Percentiles rank a stretch among this genome's conserved stretches.
Evolutionary conservation across 2,888 invertebrate genomes (phyloP).

Genomic region (Euclidia mi): DNA sequence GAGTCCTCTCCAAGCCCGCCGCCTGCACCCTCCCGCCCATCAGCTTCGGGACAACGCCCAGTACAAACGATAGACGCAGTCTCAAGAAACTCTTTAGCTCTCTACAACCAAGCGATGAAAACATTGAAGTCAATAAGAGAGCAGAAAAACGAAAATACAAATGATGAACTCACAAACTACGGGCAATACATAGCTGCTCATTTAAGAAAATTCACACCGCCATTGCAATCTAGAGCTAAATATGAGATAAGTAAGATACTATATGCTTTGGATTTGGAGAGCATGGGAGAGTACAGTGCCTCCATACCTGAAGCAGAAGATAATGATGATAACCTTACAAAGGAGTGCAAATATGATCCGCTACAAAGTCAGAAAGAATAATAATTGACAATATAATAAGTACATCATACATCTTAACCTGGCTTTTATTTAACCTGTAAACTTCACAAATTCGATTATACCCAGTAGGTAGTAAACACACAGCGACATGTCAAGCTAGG

Average conservation of each 20-base stretch:
- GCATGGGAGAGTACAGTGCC: constrained; percentile 5
- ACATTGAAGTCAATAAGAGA: constrained; percentile 17
- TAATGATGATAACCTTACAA: constrained; percentile 1
- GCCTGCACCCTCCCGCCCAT: neutral
- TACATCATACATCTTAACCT: too few species aligned
- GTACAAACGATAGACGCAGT: neutral
- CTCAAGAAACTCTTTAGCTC: neutral
- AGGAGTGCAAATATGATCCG: constrained; percentile 18
- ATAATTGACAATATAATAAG: neutral
- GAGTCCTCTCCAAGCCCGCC: constrained; percentile 12
- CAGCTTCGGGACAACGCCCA: neutral
- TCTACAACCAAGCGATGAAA: constrained; percentile 14
- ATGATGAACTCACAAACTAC: constrained; percentile 23
- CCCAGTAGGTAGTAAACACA: too few species aligned
- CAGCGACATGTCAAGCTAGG: too few species aligned
- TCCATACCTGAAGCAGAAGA: neutral
- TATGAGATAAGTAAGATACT: constrained; percentile 29
- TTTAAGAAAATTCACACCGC: constrained; percentile 18
- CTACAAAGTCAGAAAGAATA: constrained; percentile 7
- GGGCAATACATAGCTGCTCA: constrained; percentile 24
- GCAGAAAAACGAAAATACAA: neutral
- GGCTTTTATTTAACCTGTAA: too few species aligned
- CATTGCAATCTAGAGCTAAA: constrained; percentile 22
- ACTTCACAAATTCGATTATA: too few species aligned
- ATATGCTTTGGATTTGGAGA: constrained; percentile 19